Evolutionary conservation across 2,113 vertebrate species (phyloP), one percentile per base, ranked within the genome.

Genomic region (Delphinapterus leucas): DNA sequence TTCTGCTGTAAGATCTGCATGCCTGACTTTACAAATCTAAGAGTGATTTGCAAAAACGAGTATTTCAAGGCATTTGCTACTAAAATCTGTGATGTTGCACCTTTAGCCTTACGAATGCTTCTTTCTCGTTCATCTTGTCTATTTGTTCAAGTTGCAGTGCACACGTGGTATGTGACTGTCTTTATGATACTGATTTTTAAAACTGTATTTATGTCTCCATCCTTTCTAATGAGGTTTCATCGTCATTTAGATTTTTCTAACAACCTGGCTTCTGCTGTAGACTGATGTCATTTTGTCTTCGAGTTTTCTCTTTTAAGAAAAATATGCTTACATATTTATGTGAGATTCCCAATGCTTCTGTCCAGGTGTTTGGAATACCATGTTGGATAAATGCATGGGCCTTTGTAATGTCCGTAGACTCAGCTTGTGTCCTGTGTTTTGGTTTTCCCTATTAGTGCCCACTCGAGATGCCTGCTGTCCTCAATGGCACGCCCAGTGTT

Each of bases 31-130:
- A 98, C 93, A 8, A 97, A 97, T 98, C 73, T 98, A 98, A 97
- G 98, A 98, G 96, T 98, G 97, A 98, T 98, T 97, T 97, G 92
- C 97, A 98, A 98, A 98, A 97, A 96, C 92, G 96, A 98, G 97
- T 98, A 98, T 98, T 98, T 97, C 97, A 96, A 97, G 98, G 98
- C 98, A 98, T 98, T 98, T 98, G 97, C 98, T 99, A 99, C 98
- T 97, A 97, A 97, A 98, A 97, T 97, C 98, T 97, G 98, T 98
- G 95, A 98, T 97, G 98, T 98, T 97, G 98, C 98, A 98, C 99
- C 98, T 98, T 99, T 94, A 96, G 99, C 99, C 99, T 99, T 99
- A 99, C 97, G 98, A 98, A 98, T 93, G 97, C 98, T 98, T 98
- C 97, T 98, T 96, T 93, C 97, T 91, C 97, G 98, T 98, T 86